Evolutionary conservation across 2,113 vertebrate species (phyloP).

Genomic region (Porphyrio hochstetteri): DNA sequence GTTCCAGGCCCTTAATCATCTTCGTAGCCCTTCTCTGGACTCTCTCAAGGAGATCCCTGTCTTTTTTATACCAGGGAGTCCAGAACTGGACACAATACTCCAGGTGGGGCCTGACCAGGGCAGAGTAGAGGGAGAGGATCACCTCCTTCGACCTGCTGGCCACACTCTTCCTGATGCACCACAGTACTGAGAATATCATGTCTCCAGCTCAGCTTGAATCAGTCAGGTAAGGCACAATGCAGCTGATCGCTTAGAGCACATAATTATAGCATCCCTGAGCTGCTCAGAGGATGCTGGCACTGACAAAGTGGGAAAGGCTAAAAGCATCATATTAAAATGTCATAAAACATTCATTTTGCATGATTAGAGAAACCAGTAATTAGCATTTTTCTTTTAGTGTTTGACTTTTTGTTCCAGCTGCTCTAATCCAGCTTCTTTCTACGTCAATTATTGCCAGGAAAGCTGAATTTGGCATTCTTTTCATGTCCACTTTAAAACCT

Average conservation of each 20-base stretch:
- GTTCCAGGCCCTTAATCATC: no score
- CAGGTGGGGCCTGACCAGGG: no score
- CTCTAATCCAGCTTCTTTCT: slow-evolving; percentile 26
- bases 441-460: slow-evolving; percentile 40
- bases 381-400: slow-evolving; percentile 51
- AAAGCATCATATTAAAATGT: slow-evolving; percentile 57
- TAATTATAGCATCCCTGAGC: slow-evolving; percentile 50
- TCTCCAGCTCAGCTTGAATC: background rate
- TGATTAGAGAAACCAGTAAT: slow-evolving; percentile 13
- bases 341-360: slow-evolving; percentile 61
- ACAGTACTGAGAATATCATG: background rate
- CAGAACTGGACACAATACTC: no score
- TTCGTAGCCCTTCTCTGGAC: no score
- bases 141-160: no score
- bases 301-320: slow-evolving; percentile 40
- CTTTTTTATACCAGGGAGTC: no score
- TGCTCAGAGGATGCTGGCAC: slow-evolving; percentile 42
- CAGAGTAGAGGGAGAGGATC: no score
- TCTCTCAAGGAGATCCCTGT: no score
- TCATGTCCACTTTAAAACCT: slow-evolving; percentile 67
- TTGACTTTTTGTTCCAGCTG: slow-evolving; percentile 32
- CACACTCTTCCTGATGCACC: no score
- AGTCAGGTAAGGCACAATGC: slow-evolving; percentile 52
- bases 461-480: slow-evolving; percentile 62
- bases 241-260: background rate